These are phyloP conservation scores for Gymnorhina tibicen DNA, from an alignment of 2,113 vertebrate species.

Conservation along the genomic window DNA sequence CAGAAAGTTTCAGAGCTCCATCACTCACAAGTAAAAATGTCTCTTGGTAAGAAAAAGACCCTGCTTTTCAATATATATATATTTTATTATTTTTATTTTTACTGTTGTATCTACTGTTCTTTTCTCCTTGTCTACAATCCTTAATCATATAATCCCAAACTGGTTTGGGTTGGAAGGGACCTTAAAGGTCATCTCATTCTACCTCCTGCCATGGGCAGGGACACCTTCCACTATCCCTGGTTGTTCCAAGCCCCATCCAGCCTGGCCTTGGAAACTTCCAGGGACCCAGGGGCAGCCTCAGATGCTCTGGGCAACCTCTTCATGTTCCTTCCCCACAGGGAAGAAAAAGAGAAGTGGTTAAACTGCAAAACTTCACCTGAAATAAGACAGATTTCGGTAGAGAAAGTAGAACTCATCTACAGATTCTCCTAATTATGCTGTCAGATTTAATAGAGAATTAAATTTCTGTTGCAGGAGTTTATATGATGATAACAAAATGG, in stretches of 20 bases:
- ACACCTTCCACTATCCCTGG: background rate
- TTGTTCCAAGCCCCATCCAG: accelerated
- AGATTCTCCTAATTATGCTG: background rate
- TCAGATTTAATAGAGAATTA: background rate
- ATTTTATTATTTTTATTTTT: background rate
- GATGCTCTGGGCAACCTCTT: background rate
- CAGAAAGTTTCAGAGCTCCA: background rate
- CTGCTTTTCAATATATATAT: background rate
- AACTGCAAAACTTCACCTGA: background rate
- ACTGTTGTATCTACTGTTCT: background rate
- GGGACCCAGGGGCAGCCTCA: background rate
- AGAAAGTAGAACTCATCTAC: background rate
- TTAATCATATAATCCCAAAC: background rate
- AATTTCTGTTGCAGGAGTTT: background rate
- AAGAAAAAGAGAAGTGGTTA: background rate
- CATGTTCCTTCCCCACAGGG: background rate
- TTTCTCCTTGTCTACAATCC: background rate
- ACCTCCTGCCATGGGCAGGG: background rate
- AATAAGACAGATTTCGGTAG: background rate
- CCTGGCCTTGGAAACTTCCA: background rate
- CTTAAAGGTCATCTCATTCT: accelerated
- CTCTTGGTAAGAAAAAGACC: background rate
- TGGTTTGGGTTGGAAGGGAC: background rate
- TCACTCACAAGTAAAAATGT: background rate
- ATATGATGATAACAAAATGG: background rate